These are phyloP conservation scores for Leucozona laternaria DNA, from an alignment of 2,888 invertebrate genomes.

Conservation along the genomic window DNA sequence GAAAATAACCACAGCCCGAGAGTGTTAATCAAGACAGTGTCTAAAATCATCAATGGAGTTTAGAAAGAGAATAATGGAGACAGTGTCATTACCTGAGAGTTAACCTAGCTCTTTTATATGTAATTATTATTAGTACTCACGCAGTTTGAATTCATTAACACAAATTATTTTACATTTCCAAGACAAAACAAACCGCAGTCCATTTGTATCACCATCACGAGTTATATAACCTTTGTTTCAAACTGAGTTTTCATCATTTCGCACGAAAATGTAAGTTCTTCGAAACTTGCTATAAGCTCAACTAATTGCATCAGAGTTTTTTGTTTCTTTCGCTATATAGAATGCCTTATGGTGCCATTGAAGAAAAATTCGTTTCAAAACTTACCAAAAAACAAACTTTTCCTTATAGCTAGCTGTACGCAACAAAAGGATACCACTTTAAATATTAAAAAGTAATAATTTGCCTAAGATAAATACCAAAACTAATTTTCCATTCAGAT, in stretches of 20 bases:
- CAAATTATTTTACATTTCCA: neutral
- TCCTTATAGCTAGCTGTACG: constrained; percentile 24
- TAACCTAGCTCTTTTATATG: too few species aligned
- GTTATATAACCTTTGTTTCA: neutral
- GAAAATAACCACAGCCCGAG: too few species aligned
- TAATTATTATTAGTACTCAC: too few species aligned
- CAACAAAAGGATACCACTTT: constrained; percentile 74
- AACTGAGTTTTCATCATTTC: neutral
- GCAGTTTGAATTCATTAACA: too few species aligned
- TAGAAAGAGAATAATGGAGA: too few species aligned
- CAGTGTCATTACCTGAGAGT: too few species aligned
- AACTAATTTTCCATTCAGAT: constrained; percentile 74
- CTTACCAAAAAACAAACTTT: constrained; percentile 38
- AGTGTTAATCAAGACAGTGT: too few species aligned
- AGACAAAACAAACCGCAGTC: neutral
- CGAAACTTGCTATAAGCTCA: constrained; percentile 23
- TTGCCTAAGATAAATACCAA: constrained; percentile 73
- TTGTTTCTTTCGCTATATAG: neutral
- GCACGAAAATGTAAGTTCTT: neutral
- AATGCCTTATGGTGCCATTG: constrained; percentile 44
- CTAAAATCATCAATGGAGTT: too few species aligned
- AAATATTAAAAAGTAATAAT: constrained; percentile 75
- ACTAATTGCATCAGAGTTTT: constrained; percentile 45
- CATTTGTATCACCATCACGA: neutral
- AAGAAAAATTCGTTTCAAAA: constrained; percentile 41